Conservation (phyloP, 2,888 invertebrate genomes). For the Plagodis dolabraria region DNA sequence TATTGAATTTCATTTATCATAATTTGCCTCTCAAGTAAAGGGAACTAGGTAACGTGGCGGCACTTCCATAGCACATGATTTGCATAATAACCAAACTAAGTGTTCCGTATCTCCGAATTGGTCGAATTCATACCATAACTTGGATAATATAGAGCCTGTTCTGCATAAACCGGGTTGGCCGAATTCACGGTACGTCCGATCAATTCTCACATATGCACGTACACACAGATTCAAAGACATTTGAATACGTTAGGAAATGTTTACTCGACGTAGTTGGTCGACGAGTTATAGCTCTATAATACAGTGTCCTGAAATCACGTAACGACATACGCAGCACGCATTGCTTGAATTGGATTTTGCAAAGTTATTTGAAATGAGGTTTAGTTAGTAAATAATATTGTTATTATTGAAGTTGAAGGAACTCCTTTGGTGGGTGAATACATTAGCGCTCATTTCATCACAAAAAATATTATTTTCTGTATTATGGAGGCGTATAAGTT, state of each 20-base stretch:
- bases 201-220: slow-evolving; percentile 62
- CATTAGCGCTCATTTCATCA: neutral
- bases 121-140: slow-evolving; percentile 56
- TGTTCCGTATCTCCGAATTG: slow-evolving; percentile 50
- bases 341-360: slow-evolving; percentile 4
- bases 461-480: neutral
- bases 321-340: slow-evolving; percentile 1
- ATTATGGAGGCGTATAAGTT: too few species aligned
- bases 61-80: slow-evolving; percentile 75
- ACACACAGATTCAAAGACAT: slow-evolving; percentile 62
- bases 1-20: slow-evolving; percentile 68
- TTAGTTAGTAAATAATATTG: too few species aligned
- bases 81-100: slow-evolving; percentile 77
- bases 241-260: slow-evolving; percentile 64
- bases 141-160: slow-evolving; percentile 47
- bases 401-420: neutral
- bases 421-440: neutral
- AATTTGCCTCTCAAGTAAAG: slow-evolving; percentile 73
- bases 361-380: neutral
- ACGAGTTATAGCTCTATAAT: slow-evolving; percentile 12
- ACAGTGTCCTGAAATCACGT: neutral
- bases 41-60: slow-evolving; percentile 72
- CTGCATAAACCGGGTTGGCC: slow-evolving; percentile 46
- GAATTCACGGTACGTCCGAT: slow-evolving; percentile 62
- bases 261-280: slow-evolving; percentile 41